Conservation (phyloP, 2,888 invertebrate species). For the Morpho achilles region DNA sequence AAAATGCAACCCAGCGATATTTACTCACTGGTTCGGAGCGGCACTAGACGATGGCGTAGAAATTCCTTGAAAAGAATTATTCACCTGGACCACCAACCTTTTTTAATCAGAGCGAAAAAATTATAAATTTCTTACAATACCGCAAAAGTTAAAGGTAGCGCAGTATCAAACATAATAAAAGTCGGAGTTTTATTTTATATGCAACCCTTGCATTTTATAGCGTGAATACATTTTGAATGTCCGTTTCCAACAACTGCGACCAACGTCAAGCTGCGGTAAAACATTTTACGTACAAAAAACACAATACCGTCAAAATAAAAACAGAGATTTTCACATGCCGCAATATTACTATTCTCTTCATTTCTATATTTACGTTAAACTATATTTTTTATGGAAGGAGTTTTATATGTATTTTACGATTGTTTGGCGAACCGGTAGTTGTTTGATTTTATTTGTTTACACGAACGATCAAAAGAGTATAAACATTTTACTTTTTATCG, state of each 20-base stretch:
- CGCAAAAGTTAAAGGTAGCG: not conserved
- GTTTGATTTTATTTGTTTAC: constrained; percentile 11
- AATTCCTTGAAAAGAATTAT: too few relatives aligned
- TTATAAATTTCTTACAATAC: not conserved
- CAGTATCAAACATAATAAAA: not conserved
- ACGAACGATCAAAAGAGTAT: not conserved
- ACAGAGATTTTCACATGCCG: constrained; percentile 12
- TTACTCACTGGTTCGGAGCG: too few relatives aligned
- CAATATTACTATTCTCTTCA: constrained; percentile 21
- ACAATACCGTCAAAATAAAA: constrained; percentile 21
- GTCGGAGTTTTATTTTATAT: constrained; percentile 2
- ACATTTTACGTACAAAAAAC: constrained; percentile 18
- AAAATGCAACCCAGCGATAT: too few relatives aligned
- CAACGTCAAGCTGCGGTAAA: constrained; percentile 17
- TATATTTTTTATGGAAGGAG: constrained; percentile 18
- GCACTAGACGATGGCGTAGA: too few relatives aligned
- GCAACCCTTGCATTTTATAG: constrained; percentile 16
- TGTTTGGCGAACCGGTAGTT: constrained; percentile 16
- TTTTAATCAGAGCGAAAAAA: too few relatives aligned
- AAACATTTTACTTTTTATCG: too few relatives aligned
- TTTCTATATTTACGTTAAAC: constrained; percentile 18
- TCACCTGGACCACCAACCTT: too few relatives aligned
- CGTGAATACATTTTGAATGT: constrained; percentile 17
- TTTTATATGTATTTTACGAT: constrained; percentile 27
- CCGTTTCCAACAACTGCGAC: constrained; percentile 14